Evolutionary conservation across 2,888 invertebrate species (phyloP).

Genomic region (Leptinotarsa tumamoca): DNA sequence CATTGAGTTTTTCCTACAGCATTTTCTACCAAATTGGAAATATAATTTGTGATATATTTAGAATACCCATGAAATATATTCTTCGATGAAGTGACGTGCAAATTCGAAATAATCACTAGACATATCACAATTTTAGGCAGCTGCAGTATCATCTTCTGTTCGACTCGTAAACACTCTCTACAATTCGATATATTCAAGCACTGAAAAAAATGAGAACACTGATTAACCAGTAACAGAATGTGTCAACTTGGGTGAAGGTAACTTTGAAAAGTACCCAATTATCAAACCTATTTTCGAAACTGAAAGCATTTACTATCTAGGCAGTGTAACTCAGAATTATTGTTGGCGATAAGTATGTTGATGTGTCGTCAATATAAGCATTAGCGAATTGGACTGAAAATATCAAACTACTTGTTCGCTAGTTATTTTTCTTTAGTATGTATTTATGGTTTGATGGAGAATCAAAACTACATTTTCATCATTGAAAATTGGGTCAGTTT

Average conservation of each 20-base stretch:
- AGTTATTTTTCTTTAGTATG: too few species aligned
- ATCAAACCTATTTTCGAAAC: neutral
- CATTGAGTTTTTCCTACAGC: slow-evolving; percentile 48
- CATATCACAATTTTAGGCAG: neutral
- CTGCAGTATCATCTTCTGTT: neutral
- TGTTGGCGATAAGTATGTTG: neutral
- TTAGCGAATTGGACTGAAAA: neutral
- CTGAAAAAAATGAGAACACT: neutral
- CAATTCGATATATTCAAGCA: neutral
- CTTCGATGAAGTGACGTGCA: neutral
- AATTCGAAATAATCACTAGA: neutral
- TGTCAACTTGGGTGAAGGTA: neutral
- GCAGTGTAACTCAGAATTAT: neutral
- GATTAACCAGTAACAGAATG: too few species aligned
- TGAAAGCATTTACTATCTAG: neutral
- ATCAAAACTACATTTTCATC: too few species aligned
- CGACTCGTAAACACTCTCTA: neutral
- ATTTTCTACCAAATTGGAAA: slow-evolving; percentile 40
- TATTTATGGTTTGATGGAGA: too few species aligned
- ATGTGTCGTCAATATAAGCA: neutral
- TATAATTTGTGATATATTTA: neutral
- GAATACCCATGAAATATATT: neutral
- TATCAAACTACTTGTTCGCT: too few species aligned
- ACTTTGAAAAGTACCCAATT: neutral
- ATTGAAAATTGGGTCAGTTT: too few species aligned